A percentile compares a stretch with the other conserved stretches of the same genome.
Conservation (phyloP, 2,888 invertebrate species). For the Himalopsyche japonica region DNA sequence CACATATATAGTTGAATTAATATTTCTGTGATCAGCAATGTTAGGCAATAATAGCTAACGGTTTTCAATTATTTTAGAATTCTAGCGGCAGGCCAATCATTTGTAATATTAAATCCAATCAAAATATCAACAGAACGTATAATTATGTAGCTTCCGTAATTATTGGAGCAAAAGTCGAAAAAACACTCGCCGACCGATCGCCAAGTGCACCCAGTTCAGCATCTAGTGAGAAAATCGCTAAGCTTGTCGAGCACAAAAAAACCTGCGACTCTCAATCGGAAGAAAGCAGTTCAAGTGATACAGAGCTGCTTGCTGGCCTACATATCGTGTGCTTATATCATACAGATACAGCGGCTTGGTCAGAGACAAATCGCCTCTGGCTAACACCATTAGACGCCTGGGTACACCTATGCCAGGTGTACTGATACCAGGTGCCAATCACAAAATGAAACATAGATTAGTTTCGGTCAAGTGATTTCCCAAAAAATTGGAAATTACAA, state of each 20-base stretch:
- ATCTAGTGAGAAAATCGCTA: neutral
- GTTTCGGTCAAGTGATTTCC: no score
- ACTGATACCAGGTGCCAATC: neutral
- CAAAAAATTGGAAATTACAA: no score
- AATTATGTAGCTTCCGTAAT: neutral
- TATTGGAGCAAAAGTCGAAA: neutral
- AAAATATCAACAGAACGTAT: neutral
- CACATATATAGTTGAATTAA: no score
- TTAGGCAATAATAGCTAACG: no score
- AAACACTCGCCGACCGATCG: neutral
- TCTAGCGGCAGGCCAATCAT: neutral
- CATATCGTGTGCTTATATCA: conserved; percentile 15
- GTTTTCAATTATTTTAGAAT: neutral
- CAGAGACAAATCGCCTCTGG: conserved; percentile 4
- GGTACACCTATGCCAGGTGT: neutral
- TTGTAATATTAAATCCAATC: neutral
- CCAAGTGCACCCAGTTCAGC: neutral
- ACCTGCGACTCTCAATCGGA: conserved; percentile 6
- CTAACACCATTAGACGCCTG: neutral
- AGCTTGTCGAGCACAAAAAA: neutral
- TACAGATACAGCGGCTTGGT: conserved; percentile 8
- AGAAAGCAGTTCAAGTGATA: conserved; percentile 23
- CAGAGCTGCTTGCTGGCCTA: conserved; percentile 14
- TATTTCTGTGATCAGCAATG: no score
- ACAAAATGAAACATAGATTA: no score